Evolutionary conservation across 2,888 invertebrate species (phyloP).

Genomic region (Beris chalybata): DNA sequence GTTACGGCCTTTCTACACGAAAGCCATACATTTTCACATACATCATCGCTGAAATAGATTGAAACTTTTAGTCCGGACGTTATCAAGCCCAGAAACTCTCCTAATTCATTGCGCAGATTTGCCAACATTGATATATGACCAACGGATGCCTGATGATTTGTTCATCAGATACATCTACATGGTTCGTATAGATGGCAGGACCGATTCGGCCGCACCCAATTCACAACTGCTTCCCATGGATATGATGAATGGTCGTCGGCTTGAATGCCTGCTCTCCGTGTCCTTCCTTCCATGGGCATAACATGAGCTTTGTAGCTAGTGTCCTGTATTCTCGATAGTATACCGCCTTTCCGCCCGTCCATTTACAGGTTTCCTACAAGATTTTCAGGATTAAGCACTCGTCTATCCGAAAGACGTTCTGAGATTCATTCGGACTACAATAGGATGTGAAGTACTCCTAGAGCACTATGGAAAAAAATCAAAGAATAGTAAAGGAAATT

Average conservation of each 20-base stretch:
- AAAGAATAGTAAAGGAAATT: neutral
- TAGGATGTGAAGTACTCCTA: conserved; percentile 19
- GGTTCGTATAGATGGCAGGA: too few relatives aligned
- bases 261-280: conserved; percentile 36
- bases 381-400: conserved; percentile 19
- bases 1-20: conserved; percentile 27
- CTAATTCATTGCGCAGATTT: conserved; percentile 39
- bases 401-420: conserved; percentile 9
- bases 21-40: conserved; percentile 18
- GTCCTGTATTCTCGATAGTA: neutral
- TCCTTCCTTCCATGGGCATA: neutral
- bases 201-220: conserved; percentile 6
- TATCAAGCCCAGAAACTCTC: conserved; percentile 21
- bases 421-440: conserved; percentile 20
- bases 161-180: conserved; percentile 19
- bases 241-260: conserved; percentile 38
- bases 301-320: conserved; percentile 7
- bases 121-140: conserved; percentile 37
- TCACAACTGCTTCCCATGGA: conserved; percentile 24
- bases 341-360: too few relatives aligned
- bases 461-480: neutral
- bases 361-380: neutral
- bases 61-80: conserved; percentile 20
- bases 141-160: conserved; percentile 35
- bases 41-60: conserved; percentile 13